Evolutionary conservation across 2,888 invertebrate species (phyloP), one percentile per base, ranked within the genome.

Genomic region (Thymelicus acteon): DNA sequence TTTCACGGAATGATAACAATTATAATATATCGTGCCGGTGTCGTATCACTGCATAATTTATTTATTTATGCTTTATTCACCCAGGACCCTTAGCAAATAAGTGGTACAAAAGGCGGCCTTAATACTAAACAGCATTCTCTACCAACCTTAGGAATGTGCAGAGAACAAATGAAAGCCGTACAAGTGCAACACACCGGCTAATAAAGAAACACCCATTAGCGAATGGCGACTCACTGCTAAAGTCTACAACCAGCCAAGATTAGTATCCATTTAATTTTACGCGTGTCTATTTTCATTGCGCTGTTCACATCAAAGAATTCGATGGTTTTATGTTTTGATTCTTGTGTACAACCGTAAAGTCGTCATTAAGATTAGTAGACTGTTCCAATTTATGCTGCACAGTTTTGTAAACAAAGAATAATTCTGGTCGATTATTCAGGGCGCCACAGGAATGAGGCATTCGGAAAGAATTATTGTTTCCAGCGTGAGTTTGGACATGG

Each of bases 341-440:
- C 7, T 44, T 39, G 71, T 61, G 64, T 65, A 60, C 65, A 49
- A 47, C 69, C 52, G 37, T 37, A 44, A 64, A 65, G 60, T 65
- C 71, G 65, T 15, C 71, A 71, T 71, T 71, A 70, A 71, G 71
- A 71, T 71, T 71, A 64, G 65, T 37, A 48, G 48, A 47, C 60
- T 60, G 65, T 54, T 52, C 71, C 60, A 60, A 65, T 64, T 71
- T 65, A 54, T 54, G 24, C 54, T 60, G 65, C 47, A 60, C 58
- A 63, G 60, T 60, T 65, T 54, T 60, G 65, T 71, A 71, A 71
- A 65, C 71, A 71, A 71, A 71, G 54, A 44, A 37, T 58, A 58
- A 62, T 69, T 58, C n/a, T 57, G 54, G 19, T 15, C 13, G 7
- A 15, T 12, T 64, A 64, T 64, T 52, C 19, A 40, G 54, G 39